Evolutionary conservation across 2,888 invertebrate species (phyloP).

Genomic region (Agonopterix heracliana): DNA sequence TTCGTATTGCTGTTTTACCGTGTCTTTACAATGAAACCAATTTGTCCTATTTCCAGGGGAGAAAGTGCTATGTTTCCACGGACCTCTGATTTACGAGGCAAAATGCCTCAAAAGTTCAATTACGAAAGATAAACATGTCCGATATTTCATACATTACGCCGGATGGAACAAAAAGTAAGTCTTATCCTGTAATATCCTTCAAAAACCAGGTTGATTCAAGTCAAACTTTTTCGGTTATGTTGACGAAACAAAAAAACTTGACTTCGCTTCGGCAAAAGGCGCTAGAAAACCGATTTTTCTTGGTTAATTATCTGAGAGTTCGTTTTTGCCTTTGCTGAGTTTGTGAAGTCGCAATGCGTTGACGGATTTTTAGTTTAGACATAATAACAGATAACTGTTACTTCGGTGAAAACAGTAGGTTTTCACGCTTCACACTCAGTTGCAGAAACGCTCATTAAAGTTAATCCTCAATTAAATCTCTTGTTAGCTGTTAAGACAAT

Average conservation of each 20-base stretch:
- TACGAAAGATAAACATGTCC: slow-evolving; percentile 89
- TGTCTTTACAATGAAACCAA: not conserved
- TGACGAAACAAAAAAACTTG: not conserved
- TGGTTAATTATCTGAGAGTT: no score
- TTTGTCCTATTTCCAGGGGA: slow-evolving; percentile 78
- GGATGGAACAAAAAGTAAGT: slow-evolving; percentile 98
- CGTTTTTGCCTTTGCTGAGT: no score
- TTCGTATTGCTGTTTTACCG: not conserved
- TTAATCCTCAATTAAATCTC: no score
- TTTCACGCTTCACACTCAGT: no score
- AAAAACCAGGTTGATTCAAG: not conserved
- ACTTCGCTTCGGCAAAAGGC: no score
- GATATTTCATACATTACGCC: slow-evolving; percentile 96
- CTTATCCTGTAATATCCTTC: not conserved
- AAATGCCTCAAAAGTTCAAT: slow-evolving; percentile 92
- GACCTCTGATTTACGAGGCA: slow-evolving; percentile 96
- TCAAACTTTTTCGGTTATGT: not conserved
- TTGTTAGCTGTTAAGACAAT: no score
- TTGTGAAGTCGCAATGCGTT: no score
- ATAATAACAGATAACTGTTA: no score
- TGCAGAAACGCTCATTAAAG: no score
- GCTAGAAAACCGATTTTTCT: no score
- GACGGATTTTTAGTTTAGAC: no score
- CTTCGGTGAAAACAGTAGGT: no score
- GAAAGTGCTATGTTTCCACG: slow-evolving; percentile 96